Evolutionary conservation across 2,113 vertebrate species (phyloP).

Genomic region (Lophius piscatorius): DNA sequence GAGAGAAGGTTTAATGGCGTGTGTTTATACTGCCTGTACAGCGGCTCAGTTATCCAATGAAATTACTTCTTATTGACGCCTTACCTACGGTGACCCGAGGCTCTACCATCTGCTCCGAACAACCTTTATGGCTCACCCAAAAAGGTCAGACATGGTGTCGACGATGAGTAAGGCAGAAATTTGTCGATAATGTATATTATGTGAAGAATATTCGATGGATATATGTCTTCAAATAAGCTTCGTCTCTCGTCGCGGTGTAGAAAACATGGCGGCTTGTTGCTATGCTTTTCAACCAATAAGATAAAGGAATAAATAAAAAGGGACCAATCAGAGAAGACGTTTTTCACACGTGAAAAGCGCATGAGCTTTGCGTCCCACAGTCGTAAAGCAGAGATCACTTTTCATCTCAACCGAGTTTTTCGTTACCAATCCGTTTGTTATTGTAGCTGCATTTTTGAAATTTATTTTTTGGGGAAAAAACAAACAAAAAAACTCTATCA

Average conservation of each 20-base stretch:
- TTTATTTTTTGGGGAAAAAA: no score
- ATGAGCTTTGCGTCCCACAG: slow-evolving; percentile 18
- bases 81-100: slow-evolving; percentile 65
- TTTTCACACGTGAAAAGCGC: slow-evolving; percentile 81
- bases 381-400: not conserved
- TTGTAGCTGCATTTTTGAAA: no score
- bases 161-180: not conserved
- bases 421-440: no score
- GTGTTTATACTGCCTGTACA: slow-evolving; percentile 78
- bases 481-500: no score
- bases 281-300: slow-evolving; percentile 70
- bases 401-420: no score
- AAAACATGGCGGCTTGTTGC: slow-evolving; percentile 80
- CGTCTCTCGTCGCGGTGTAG: slow-evolving; percentile 42
- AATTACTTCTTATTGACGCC: slow-evolving; percentile 82
- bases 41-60: slow-evolving; percentile 79
- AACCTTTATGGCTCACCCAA: slow-evolving; percentile 11
- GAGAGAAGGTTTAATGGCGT: slow-evolving; percentile 68
- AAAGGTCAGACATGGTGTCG: not conserved
- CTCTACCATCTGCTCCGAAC: slow-evolving; percentile 31
- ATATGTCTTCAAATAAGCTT: slow-evolving; percentile 28
- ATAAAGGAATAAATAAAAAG: slow-evolving; percentile 50
- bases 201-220: not conserved
- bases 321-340: slow-evolving; percentile 70
- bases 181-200: not conserved